Evolutionary conservation across 2,888 invertebrate genomes (phyloP).

Genomic region (Drosophila neutralis): DNA sequence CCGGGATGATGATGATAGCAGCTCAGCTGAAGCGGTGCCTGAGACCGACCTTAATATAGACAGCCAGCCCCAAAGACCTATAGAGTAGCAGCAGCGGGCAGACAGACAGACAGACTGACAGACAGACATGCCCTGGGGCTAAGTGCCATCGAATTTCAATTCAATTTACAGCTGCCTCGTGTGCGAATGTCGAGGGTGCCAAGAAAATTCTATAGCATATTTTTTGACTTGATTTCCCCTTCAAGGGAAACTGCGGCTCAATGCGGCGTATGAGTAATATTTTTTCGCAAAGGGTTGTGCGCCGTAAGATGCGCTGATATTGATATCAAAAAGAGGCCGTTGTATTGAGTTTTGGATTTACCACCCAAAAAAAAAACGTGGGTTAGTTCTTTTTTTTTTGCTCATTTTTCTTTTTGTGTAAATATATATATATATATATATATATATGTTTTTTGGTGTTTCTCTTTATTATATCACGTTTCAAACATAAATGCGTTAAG

Average conservation of each 20-base stretch:
- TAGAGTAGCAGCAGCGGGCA: conserved; percentile 21
- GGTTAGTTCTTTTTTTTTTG: conserved; percentile 25
- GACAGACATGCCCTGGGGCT: conserved; percentile 47
- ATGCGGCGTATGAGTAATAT: conserved; percentile 73
- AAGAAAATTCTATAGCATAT: conserved; percentile 72
- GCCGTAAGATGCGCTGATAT: conserved; percentile 60
- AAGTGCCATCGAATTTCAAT: conserved; percentile 81
- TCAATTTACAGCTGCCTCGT: conserved; percentile 70
- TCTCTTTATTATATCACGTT: conserved; percentile 80
- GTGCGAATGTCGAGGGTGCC: conserved; percentile 63
- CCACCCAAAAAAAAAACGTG: conserved; percentile 16
- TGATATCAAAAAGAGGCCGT: conserved; percentile 64
- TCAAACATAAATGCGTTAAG: conserved; percentile 79
- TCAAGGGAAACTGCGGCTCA: conserved; percentile 26
- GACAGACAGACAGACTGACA: conserved; percentile 22
- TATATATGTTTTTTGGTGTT: conserved; percentile 33
- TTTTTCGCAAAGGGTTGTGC: conserved; percentile 64
- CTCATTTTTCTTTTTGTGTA: conserved; percentile 10
- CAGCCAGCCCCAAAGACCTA: conserved; percentile 58
- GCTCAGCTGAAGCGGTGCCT: conserved; percentile 47
- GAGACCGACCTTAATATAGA: conserved; percentile 72
- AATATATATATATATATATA: not conserved
- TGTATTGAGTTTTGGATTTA: conserved; percentile 55
- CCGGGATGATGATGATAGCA: conserved; percentile 56
- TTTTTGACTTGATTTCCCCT: conserved; percentile 63